phyloP scores from a whole-genome alignment of 2,888 invertebrate species.

The Leptopilina drosophilae region DNA sequence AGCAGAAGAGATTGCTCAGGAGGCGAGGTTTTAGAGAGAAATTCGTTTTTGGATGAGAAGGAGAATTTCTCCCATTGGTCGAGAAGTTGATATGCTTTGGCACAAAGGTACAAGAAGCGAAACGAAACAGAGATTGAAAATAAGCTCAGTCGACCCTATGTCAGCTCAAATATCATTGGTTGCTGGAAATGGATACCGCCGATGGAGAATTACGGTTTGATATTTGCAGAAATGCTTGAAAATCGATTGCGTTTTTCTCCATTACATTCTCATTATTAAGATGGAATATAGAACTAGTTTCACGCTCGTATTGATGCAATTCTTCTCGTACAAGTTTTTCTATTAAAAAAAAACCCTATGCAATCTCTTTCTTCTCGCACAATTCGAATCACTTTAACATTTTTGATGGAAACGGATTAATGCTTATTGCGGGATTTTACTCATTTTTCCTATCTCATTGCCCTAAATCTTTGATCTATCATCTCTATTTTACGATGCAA shows the following conservation, averaged over 20 bases:
- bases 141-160: slow-evolving; percentile 23
- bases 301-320: neutral
- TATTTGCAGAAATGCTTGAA: slow-evolving; percentile 6
- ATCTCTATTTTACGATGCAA: slow-evolving; percentile 22
- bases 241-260: neutral
- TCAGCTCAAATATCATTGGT: slow-evolving; percentile 24
- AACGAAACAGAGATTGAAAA: slow-evolving; percentile 33
- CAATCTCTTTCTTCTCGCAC: neutral
- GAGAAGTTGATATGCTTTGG: neutral
- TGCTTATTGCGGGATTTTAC: neutral
- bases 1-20: slow-evolving; percentile 7
- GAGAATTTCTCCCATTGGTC: neutral
- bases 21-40: neutral
- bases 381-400: slow-evolving; percentile 10
- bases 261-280: slow-evolving; percentile 28
- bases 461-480: neutral
- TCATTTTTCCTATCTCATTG: neutral
- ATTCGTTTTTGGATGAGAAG: slow-evolving; percentile 11
- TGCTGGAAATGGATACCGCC: slow-evolving; percentile 31
- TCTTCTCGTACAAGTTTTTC: neutral
- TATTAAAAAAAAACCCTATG: neutral
- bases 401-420: slow-evolving; percentile 18
- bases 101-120: slow-evolving; percentile 14
- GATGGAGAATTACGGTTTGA: slow-evolving; percentile 15
- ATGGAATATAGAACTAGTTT: slow-evolving; percentile 20